A percentile compares a stretch with the other conserved stretches of the same genome.
These are phyloP conservation scores for Tetrao urogallus DNA, from an alignment of 2,113 vertebrate species.

Conservation along the genomic window DNA sequence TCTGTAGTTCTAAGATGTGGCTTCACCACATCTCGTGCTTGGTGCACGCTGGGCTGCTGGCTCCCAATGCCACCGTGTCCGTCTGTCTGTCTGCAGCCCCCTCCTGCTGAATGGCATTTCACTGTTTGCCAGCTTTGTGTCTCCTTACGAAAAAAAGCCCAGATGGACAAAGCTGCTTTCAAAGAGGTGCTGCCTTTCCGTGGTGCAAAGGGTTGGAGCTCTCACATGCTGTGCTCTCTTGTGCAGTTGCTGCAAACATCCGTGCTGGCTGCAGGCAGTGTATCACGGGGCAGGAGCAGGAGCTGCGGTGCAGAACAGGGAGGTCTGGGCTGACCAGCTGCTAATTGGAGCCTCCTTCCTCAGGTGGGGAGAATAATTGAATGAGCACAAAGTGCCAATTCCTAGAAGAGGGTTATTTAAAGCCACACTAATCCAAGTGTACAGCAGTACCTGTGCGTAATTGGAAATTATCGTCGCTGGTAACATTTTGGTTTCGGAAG, in stretches of 20 bases:
- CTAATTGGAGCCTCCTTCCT: not conserved
- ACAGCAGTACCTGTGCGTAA: not conserved
- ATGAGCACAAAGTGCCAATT: not conserved
- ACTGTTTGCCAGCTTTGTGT: not conserved
- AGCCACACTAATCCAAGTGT: not conserved
- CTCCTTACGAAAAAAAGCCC: not conserved
- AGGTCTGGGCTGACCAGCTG: not conserved
- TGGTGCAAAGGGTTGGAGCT: not conserved
- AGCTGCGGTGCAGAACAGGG: not conserved
- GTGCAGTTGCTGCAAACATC: not conserved
- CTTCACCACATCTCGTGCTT: no score
- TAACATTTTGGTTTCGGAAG: not conserved
- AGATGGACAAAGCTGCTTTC: not conserved
- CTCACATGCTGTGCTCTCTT: not conserved
- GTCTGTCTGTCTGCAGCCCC: not conserved
- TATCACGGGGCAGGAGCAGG: not conserved
- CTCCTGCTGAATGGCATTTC: not conserved
- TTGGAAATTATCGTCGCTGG: not conserved
- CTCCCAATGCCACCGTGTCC: rapidly evolving
- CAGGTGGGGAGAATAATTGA: not conserved
- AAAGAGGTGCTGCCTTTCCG: not conserved
- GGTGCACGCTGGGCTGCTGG: not conserved
- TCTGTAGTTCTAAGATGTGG: no score
- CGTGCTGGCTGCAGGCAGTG: not conserved
- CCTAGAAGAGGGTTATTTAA: not conserved